A percentile compares a stretch with the other conserved stretches of the same genome.
Evolutionary conservation across 2,888 invertebrate genomes (phyloP).

Genomic region (Dicyrtomina minuta): DNA sequence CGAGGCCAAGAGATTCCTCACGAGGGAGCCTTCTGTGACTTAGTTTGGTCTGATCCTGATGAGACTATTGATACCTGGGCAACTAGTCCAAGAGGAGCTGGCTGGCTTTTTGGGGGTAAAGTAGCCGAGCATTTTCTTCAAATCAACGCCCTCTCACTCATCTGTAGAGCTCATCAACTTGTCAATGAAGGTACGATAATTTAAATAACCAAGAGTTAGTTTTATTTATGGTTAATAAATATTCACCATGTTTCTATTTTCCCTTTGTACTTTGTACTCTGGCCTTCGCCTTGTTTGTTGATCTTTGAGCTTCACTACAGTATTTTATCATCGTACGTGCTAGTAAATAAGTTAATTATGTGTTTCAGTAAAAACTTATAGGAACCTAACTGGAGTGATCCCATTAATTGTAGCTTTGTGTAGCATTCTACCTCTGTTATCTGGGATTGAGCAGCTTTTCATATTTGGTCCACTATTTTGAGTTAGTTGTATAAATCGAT

Average conservation of each 20-base stretch:
- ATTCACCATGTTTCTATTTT: no score
- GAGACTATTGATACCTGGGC: constrained; percentile 87
- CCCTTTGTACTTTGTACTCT: no score
- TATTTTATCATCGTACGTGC: no score
- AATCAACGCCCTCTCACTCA: constrained; percentile 86
- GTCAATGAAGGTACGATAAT: constrained; percentile 87
- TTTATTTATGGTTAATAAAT: background rate
- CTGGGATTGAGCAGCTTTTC: background rate
- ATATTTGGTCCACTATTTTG: background rate
- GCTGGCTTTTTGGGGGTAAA: constrained; percentile 93
- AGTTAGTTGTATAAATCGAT: background rate
- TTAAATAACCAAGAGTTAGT: background rate
- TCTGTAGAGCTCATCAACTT: constrained; percentile 97
- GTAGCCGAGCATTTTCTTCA: constrained; percentile 94
- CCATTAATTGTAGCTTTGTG: no score
- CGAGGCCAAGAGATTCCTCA: constrained; percentile 97
- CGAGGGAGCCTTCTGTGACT: constrained; percentile 95
- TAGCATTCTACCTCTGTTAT: no score
- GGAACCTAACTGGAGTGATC: no score
- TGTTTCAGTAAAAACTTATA: no score
- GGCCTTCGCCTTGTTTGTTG: background rate
- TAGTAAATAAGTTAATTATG: no score
- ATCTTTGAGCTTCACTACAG: background rate
- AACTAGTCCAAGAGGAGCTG: constrained; percentile 93
- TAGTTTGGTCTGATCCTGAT: constrained; percentile 99